Percentiles rank a stretch among this genome's conserved stretches.
Conservation (phyloP, 2,888 invertebrate species). For the Amblyteles armatorius region DNA sequence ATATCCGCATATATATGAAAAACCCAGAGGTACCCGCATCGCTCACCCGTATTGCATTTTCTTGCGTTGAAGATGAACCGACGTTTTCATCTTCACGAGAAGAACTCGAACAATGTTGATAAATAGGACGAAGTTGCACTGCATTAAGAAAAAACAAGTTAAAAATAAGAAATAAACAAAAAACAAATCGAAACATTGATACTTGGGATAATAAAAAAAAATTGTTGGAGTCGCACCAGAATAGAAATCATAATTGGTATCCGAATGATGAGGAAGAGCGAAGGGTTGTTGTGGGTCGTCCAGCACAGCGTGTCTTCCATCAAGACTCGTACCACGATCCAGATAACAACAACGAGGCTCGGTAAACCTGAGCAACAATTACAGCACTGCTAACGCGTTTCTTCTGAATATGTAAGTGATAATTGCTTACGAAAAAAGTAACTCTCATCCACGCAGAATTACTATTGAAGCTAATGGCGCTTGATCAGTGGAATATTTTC, state of each 20-base stretch:
- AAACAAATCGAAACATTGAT: not conserved
- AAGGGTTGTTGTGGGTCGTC: slow-evolving; percentile 86
- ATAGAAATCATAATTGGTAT: slow-evolving; percentile 87
- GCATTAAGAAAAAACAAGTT: slow-evolving; percentile 72
- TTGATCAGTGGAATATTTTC: too few species aligned
- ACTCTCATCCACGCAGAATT: not conserved
- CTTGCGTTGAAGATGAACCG: slow-evolving; percentile 86
- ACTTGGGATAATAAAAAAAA: not conserved
- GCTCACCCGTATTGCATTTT: slow-evolving; percentile 87
- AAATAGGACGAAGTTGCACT: slow-evolving; percentile 89
- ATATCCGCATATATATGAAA: not conserved
- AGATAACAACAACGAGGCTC: slow-evolving; percentile 86
- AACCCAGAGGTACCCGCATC: slow-evolving; percentile 22
- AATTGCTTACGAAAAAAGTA: not conserved
- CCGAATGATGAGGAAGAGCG: slow-evolving; percentile 86
- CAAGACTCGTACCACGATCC: slow-evolving; percentile 86
- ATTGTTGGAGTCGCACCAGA: slow-evolving; percentile 84
- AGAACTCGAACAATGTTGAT: slow-evolving; percentile 87
- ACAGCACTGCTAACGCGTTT: not conserved
- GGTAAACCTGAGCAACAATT: slow-evolving; percentile 85
- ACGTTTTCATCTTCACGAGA: slow-evolving; percentile 86
- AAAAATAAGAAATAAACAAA: not conserved
- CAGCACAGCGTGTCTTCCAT: slow-evolving; percentile 87
- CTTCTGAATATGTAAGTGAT: not conserved
- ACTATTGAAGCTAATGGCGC: not conserved